These are phyloP conservation scores for Hippasteria phrygiana DNA, from an alignment of 53 echinoderm and acorn worm genomes.

Conservation along the genomic window DNA sequence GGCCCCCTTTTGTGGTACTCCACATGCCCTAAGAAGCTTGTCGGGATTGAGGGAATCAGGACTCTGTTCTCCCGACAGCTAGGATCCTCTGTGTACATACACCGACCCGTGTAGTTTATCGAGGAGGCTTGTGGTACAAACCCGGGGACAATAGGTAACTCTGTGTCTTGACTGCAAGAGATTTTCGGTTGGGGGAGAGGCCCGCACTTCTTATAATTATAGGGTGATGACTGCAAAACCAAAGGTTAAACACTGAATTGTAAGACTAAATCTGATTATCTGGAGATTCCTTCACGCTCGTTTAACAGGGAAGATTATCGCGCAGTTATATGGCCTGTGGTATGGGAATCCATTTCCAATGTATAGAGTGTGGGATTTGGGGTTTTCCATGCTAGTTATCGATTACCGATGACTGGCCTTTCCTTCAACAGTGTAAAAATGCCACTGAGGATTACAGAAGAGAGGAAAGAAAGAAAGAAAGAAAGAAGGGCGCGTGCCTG, in stretches of 20 bases:
- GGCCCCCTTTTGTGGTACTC: slow-evolving; percentile 16
- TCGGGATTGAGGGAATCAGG: slow-evolving; percentile 42
- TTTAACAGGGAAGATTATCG: slow-evolving; percentile 8
- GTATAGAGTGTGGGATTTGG: not conserved
- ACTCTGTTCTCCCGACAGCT: slow-evolving; percentile 3
- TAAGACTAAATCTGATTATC: slow-evolving; percentile 58
- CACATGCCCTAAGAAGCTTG: slow-evolving; percentile 43
- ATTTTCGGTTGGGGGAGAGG: not conserved
- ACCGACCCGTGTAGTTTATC: not conserved
- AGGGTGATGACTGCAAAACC: slow-evolving; percentile 52
- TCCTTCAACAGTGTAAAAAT: not conserved
- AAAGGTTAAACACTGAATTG: slow-evolving; percentile 58
- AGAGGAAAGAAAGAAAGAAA: not conserved
- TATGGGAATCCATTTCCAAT: not conserved
- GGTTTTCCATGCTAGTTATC: slow-evolving; percentile 34
- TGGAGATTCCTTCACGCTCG: slow-evolving; percentile 33
- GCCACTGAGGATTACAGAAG: not conserved
- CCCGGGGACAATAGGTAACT: not conserved
- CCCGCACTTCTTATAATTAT: not conserved
- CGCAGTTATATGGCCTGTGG: slow-evolving; percentile 39
- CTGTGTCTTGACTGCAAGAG: not conserved
- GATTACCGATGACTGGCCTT: not conserved
- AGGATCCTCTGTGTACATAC: slow-evolving; percentile 56
- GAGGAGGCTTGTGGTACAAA: not conserved
- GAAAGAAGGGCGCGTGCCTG: not conserved